Percentiles rank a stretch among this genome's conserved stretches.
Conservation (phyloP, 2,797 vertebrate genomes). For the Neopelma chrysocephalum region DNA sequence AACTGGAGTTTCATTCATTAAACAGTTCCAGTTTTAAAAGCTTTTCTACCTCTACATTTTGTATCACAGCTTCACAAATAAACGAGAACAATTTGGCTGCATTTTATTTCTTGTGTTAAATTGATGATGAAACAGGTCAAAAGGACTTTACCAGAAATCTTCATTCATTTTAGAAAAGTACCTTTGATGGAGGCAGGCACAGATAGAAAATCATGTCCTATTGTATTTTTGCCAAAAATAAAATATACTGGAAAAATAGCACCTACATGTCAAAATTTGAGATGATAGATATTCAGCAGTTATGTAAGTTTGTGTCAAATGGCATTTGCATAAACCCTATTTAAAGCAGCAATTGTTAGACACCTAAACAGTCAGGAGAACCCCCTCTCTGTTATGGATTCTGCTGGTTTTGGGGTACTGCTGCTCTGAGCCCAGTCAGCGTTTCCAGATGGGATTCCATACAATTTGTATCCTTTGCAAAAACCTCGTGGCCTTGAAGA, state of each 20-base stretch:
- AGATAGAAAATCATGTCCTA: slow-evolving; percentile 24
- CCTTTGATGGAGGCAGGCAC: background rate
- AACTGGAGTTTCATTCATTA: background rate
- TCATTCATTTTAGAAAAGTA: slow-evolving; percentile 6
- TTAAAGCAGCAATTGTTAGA: background rate
- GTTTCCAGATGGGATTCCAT: background rate
- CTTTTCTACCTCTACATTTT: background rate
- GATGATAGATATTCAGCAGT: background rate
- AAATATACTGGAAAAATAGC: background rate
- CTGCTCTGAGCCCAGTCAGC: background rate
- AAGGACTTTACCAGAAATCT: slow-evolving; percentile 18
- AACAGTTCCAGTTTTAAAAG: background rate
- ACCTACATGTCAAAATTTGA: background rate
- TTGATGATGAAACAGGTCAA: slow-evolving; percentile 10
- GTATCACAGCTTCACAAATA: background rate
- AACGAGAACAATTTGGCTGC: background rate
- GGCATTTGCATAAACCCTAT: background rate
- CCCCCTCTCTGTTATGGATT: background rate
- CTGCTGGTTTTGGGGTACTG: background rate
- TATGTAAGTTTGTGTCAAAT: background rate
- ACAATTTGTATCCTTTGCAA: background rate
- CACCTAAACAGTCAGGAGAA: background rate
- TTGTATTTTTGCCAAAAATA: slow-evolving; percentile 28
- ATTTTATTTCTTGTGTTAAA: slow-evolving; percentile 12
- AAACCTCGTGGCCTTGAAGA: background rate